These are phyloP conservation scores for Ophion ventricosus DNA, from an alignment of 2,888 invertebrate genomes.

Conservation along the genomic window DNA sequence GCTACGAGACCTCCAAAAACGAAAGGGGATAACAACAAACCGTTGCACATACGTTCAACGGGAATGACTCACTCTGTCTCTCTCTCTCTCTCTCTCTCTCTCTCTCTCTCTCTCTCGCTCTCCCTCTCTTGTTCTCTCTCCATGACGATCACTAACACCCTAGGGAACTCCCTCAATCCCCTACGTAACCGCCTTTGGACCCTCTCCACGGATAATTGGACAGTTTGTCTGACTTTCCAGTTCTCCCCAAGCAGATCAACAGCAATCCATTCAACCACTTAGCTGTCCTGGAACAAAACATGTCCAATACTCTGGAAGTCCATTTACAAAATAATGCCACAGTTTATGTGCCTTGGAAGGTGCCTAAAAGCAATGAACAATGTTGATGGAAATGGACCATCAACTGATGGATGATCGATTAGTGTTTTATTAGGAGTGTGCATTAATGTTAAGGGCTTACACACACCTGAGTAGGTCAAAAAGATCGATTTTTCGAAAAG, in stretches of 20 bases:
- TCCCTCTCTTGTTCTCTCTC: too few species aligned
- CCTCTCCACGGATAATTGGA: not conserved
- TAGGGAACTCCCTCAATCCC: not conserved
- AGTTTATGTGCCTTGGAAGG: not conserved
- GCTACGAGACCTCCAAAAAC: constrained; percentile 21
- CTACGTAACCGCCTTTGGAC: not conserved
- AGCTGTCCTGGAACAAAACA: not conserved
- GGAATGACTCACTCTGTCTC: not conserved
- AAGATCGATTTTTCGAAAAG: too few species aligned
- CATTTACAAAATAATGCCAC: not conserved
- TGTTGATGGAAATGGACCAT: not conserved
- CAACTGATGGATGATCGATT: not conserved
- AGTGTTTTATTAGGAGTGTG: too few species aligned
- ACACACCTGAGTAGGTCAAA: too few species aligned
- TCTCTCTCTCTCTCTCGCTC: too few species aligned
- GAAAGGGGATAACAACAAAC: constrained; percentile 53
- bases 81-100: too few species aligned
- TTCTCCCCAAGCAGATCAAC: not conserved
- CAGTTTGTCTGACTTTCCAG: not conserved
- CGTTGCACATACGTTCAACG: not conserved
- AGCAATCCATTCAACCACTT: too few species aligned
- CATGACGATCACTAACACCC: not conserved
- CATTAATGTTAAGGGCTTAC: too few species aligned
- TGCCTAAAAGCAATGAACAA: not conserved
- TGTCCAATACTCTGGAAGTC: not conserved